A percentile compares a stretch with the other conserved stretches of the same genome.
These are phyloP conservation scores for Tetramorium parvispinum DNA, from an alignment of 1,140 invertebrate species.

Conservation along the genomic window DNA sequence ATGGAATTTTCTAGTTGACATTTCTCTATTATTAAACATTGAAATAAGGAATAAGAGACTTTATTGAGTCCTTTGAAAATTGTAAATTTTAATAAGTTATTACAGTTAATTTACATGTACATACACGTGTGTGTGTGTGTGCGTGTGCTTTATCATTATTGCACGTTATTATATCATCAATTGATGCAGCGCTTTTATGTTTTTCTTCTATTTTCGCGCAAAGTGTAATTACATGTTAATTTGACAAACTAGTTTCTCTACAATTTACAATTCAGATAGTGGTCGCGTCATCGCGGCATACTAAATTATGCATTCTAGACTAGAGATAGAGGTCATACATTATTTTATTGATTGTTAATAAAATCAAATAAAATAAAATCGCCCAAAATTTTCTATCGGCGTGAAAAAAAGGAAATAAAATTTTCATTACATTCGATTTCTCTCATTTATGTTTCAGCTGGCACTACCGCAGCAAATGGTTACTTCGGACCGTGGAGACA, in stretches of 20 bases:
- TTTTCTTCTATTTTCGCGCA: not conserved
- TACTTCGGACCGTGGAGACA: slow-evolving; percentile 95
- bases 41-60: not conserved
- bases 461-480: slow-evolving; percentile 89
- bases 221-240: not conserved
- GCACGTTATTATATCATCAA: not conserved
- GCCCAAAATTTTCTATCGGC: not conserved
- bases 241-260: not conserved
- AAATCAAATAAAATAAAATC: not conserved
- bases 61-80: too few relatives aligned
- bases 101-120: not conserved
- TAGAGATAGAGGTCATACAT: not conserved
- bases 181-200: not conserved
- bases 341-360: slow-evolving; percentile 7
- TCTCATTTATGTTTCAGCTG: slow-evolving; percentile 84
- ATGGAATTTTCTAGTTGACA: not conserved
- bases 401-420: not conserved
- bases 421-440: not conserved
- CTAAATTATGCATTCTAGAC: slow-evolving; percentile 22
- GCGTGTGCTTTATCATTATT: not conserved
- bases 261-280: slow-evolving; percentile 25
- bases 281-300: not conserved
- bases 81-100: not conserved
- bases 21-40: not conserved
- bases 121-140: too few relatives aligned